Base-by-base conservation (phyloP, 2,888 invertebrate genomes). In the Cacoxenus indagator region DNA sequence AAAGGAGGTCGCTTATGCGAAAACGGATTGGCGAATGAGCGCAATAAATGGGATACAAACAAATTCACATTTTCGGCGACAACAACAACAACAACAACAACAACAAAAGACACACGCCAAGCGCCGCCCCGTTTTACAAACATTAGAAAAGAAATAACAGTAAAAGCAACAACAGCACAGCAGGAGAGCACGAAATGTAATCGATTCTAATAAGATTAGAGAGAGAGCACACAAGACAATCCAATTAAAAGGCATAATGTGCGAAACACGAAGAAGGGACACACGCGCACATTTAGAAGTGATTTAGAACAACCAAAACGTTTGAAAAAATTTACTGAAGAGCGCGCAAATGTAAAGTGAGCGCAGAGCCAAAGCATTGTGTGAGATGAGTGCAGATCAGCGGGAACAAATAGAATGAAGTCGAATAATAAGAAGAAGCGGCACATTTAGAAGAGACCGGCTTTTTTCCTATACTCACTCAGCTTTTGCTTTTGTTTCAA, bases 1-100 rank as follows among this genome's bases (percentile, higher is more conserved):
- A 76, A 76, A 76, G 75, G 77, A 76, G 76, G 77, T 76, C 77
- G 76, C 76, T 24, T 14, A 11, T 9, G n/a, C n/a, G 26, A 57
- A 75, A 31, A 54, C n/a, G n/a, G 27, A 22, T 9, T 65, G 55
- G 55, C 71, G 31, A 71, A 73, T n/a, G n/a, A n/a, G n/a, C n/a
- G n/a, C n/a, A n/a, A n/a, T n/a, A n/a, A n/a, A n/a, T 73, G 46
- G 2, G 9, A 55, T 55, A 26, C 55, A 55, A 55, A 55, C 67
- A 69, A 65, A 45, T 24, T 59, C 65, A 67, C 65, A 73, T 73
- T 19, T 73, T 65, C 73, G 70, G 65, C 64, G 65, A 51, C 59
- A 59, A 64, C 51, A 54, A 24, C 48, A 51, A 46, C 54, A 24
- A 59, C 24, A 51, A 31, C 66, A 6, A 59, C 6, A 61, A 22